Evolutionary conservation across 2,888 invertebrate species (phyloP).

Genomic region (Drosophila siamana): DNA sequence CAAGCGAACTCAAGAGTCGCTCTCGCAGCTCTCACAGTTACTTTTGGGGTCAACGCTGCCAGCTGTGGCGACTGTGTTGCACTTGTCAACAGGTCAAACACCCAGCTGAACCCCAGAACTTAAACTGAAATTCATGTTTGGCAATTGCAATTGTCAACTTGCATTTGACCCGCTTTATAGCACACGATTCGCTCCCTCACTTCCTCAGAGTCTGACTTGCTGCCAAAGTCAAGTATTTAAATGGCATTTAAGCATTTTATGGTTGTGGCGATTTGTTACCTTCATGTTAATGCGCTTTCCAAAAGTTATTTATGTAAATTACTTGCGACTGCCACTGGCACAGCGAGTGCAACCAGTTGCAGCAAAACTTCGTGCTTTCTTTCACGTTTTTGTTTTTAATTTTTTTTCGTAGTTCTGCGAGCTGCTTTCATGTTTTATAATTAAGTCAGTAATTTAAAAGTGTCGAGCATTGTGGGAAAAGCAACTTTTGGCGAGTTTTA

Average conservation of each 20-base stretch:
- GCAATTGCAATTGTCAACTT: constrained; percentile 17
- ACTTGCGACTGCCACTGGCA: too few species aligned
- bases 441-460: constrained; percentile 80
- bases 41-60: constrained; percentile 38
- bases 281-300: constrained; percentile 68
- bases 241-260: constrained; percentile 73
- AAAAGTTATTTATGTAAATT: constrained; percentile 77
- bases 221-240: constrained; percentile 65
- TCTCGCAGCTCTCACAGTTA: constrained; percentile 11
- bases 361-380: not conserved
- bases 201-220: not conserved
- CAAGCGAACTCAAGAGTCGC: constrained; percentile 26
- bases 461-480: constrained; percentile 59
- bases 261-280: constrained; percentile 71
- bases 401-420: not conserved
- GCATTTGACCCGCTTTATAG: constrained; percentile 51
- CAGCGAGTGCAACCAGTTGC: constrained; percentile 52
- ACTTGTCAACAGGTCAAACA: constrained; percentile 65
- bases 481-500: constrained; percentile 62
- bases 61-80: constrained; percentile 33
- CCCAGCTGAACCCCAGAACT: constrained; percentile 21
- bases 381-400: not conserved
- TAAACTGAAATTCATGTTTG: constrained; percentile 5
- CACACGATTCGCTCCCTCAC: not conserved
- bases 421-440: constrained; percentile 75